Conservation (phyloP, 2,888 invertebrate species). For the Orthonevra nobilis region DNA sequence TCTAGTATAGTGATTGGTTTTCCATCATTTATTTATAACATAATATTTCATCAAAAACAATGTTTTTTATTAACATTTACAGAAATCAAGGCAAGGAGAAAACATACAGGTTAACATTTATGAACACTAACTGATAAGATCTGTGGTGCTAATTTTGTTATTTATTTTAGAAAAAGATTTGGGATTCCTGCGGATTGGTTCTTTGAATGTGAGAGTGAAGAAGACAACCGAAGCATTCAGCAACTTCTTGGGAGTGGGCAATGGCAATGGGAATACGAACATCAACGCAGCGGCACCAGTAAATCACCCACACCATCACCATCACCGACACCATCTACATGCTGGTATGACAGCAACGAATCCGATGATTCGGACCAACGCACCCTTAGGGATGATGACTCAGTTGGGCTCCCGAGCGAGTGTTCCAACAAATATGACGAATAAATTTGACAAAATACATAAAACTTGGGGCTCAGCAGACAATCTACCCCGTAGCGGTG, state of each 20-base stretch:
- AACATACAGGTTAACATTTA: constrained; percentile 83
- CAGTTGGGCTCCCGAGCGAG: constrained; percentile 75
- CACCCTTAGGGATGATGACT: constrained; percentile 75
- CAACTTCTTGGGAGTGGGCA: constrained; percentile 91
- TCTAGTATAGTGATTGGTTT: constrained; percentile 29
- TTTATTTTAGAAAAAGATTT: constrained; percentile 89
- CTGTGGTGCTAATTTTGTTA: not conserved
- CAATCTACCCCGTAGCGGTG: constrained; percentile 85
- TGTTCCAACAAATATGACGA: constrained; percentile 76
- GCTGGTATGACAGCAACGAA: constrained; percentile 77
- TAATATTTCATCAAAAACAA: constrained; percentile 41
- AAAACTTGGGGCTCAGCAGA: constrained; percentile 96
- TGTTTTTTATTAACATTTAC: constrained; percentile 76
- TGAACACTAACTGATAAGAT: not conserved
- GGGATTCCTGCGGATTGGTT: constrained; percentile 94
- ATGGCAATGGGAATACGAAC: constrained; percentile 81
- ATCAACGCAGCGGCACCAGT: constrained; percentile 74
- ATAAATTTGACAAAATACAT: constrained; percentile 85
- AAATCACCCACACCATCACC: constrained; percentile 81
- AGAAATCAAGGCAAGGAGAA: constrained; percentile 88
- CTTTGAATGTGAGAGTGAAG: constrained; percentile 94
- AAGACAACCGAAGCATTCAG: constrained; percentile 96
- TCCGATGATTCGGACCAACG: constrained; percentile 75
- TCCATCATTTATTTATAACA: constrained; percentile 21
- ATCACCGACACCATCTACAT: constrained; percentile 79